Evolutionary conservation across 2,888 invertebrate genomes (phyloP).

Genomic region (Leptopilina syphax): DNA sequence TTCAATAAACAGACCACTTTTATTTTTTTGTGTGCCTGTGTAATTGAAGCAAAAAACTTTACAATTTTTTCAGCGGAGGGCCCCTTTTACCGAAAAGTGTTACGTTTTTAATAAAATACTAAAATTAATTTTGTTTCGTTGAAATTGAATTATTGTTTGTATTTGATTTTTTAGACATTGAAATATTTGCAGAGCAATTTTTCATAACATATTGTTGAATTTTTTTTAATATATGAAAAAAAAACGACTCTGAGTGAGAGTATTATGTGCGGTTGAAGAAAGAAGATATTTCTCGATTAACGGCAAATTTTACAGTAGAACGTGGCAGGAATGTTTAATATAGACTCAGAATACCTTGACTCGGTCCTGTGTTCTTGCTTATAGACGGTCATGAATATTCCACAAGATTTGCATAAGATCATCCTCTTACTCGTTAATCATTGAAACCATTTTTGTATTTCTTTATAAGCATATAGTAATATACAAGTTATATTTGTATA

Average conservation of each 20-base stretch:
- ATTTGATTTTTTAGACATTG: too few relatives aligned
- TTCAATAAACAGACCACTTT: too few relatives aligned
- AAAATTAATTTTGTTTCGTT: too few relatives aligned
- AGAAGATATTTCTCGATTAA: constrained; percentile 6
- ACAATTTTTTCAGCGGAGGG: too few relatives aligned
- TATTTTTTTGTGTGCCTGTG: too few relatives aligned
- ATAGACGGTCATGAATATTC: constrained; percentile 10
- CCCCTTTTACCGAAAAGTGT: too few relatives aligned
- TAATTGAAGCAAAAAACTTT: too few relatives aligned
- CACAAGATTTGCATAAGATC: constrained; percentile 15
- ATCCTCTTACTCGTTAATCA: constrained; percentile 23
- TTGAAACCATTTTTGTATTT: constrained; percentile 13
- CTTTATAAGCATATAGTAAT: neutral
- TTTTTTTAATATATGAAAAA: too few relatives aligned
- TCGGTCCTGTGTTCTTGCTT: constrained; percentile 23
- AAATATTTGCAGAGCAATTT: too few relatives aligned
- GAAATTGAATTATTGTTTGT: too few relatives aligned
- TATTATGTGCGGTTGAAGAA: neutral
- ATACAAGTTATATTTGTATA: neutral
- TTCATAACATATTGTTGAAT: too few relatives aligned
- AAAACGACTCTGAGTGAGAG: neutral
- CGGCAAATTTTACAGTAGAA: neutral
- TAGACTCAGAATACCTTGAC: constrained; percentile 17
- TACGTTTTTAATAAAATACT: too few relatives aligned
- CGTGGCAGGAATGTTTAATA: neutral